Evolutionary conservation across 2,888 invertebrate species (phyloP), one percentile per base, ranked within the genome.

Genomic region (Hemithea aestivaria): DNA sequence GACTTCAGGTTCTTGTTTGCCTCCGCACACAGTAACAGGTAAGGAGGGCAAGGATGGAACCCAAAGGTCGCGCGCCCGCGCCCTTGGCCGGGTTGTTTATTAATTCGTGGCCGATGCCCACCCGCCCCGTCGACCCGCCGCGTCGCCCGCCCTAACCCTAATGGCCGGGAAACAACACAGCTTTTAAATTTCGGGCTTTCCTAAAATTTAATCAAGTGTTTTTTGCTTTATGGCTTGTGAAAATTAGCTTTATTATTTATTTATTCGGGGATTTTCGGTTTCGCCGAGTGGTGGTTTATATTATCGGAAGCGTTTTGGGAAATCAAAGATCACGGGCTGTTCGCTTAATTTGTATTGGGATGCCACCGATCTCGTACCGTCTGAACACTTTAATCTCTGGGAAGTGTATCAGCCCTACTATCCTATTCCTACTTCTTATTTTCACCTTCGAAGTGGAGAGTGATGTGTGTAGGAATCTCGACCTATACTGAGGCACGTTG

Each of bases 341-440:
- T 72, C 65, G 60, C 63, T 58, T 78, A 77, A 81, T 82, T 74
- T 79, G 81, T 74, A 73, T 75, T 69, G 62, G 16, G 21, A 24
- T 56, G 61, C 63, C 60, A 53, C 56, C 63, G 68, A 73, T 68
- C 70, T 72, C 61, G 42, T 46, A 51, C 56, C 56, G 49, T 50
- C 50, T 50, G 61, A 74, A 80, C 74, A 79, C 78, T 87, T 87
- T 87, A 85, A 88, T 87, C 83, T 84, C 62, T 70, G 69, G 66
- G 55, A 71, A 84, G 78, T 84, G 79, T 87, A 82, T 79, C 77
- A 74, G 64, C 72, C 70, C 67, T 73, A 76, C 74, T 77, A 82
- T 83, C 81, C n/a, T 83, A 81, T 83, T 79, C 69, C 71, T 73
- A 75, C 73, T 83, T 79, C 80, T 83, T 82, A 83, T 83, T 84